These are phyloP conservation scores for Globodera rostochiensis DNA, from an alignment of 1,140 invertebrate genomes.

Conservation along the genomic window DNA sequence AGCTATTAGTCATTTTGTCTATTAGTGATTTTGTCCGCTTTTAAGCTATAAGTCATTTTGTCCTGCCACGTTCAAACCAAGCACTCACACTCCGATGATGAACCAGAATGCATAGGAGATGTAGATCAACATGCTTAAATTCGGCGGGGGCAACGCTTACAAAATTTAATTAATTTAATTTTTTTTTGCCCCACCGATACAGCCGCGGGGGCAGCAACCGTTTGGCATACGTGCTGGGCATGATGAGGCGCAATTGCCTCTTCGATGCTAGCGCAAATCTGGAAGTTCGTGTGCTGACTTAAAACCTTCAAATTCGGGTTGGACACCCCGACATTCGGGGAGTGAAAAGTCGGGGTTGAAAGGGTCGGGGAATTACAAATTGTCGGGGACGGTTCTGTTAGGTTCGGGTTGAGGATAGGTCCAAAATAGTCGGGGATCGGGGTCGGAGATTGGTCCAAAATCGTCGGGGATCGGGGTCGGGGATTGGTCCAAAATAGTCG, in stretches of 20 bases:
- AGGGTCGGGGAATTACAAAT: too few relatives aligned
- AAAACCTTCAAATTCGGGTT: not conserved
- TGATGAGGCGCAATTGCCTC: not conserved
- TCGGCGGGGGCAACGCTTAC: not conserved
- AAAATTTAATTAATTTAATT: not conserved
- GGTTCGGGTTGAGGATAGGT: too few relatives aligned
- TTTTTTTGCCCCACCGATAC: not conserved
- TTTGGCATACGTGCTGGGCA: constrained; percentile 25
- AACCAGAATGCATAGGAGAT: constrained; percentile 26
- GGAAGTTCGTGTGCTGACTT: not conserved
- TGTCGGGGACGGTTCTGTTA: too few relatives aligned
- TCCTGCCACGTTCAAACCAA: not conserved
- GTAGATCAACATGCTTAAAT: constrained; percentile 10
- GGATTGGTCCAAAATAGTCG: too few relatives aligned
- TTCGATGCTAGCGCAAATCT: constrained; percentile 7
- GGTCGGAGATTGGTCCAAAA: too few relatives aligned
- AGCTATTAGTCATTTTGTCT: not conserved
- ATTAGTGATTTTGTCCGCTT: not conserved
- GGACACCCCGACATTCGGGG: too few relatives aligned
- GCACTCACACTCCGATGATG: constrained; percentile 19
- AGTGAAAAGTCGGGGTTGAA: too few relatives aligned
- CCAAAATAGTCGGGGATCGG: too few relatives aligned
- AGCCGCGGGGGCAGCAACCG: constrained; percentile 4
- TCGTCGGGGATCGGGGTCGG: too few relatives aligned
- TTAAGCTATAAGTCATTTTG: not conserved